Percentiles rank a stretch among this genome's conserved stretches.
Conservation (phyloP, 2,888 invertebrate genomes). For the Opisthograptis luteolata region DNA sequence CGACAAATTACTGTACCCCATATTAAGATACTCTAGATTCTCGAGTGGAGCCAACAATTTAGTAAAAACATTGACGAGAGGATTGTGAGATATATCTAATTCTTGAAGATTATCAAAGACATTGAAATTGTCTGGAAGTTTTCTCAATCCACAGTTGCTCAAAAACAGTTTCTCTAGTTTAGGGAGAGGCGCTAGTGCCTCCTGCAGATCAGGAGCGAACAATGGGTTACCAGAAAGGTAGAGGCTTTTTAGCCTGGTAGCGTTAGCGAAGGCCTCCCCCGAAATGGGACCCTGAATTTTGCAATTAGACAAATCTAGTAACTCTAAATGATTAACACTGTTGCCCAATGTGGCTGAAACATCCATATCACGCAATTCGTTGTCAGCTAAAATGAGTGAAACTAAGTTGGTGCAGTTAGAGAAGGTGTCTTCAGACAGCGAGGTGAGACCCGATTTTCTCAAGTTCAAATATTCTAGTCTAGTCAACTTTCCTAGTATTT, state of each 20-base stretch:
- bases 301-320: slow-evolving; percentile 88
- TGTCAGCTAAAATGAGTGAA: slow-evolving; percentile 86
- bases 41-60: slow-evolving; percentile 86
- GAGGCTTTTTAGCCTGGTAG: slow-evolving; percentile 86
- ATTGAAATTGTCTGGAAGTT: slow-evolving; percentile 87
- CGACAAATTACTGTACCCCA: slow-evolving; percentile 89
- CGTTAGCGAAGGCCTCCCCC: slow-evolving; percentile 88
- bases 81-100: slow-evolving; percentile 88
- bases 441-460: slow-evolving; percentile 84
- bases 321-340: slow-evolving; percentile 86
- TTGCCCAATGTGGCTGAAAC: slow-evolving; percentile 86
- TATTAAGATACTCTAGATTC: slow-evolving; percentile 87
- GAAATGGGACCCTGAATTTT: slow-evolving; percentile 87
- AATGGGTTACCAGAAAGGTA: slow-evolving; percentile 88
- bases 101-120: slow-evolving; percentile 87
- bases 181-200: slow-evolving; percentile 86
- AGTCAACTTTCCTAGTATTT: slow-evolving; percentile 83
- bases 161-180: slow-evolving; percentile 87
- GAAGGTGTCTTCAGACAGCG: slow-evolving; percentile 86
- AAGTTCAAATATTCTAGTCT: slow-evolving; percentile 87
- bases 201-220: slow-evolving; percentile 87
- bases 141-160: slow-evolving; percentile 86
- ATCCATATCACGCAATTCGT: slow-evolving; percentile 86
- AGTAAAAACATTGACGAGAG: slow-evolving; percentile 87
- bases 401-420: slow-evolving; percentile 86